Conservation (phyloP, 2,113 vertebrate genomes). For the Cynocephalus volans region DNA sequence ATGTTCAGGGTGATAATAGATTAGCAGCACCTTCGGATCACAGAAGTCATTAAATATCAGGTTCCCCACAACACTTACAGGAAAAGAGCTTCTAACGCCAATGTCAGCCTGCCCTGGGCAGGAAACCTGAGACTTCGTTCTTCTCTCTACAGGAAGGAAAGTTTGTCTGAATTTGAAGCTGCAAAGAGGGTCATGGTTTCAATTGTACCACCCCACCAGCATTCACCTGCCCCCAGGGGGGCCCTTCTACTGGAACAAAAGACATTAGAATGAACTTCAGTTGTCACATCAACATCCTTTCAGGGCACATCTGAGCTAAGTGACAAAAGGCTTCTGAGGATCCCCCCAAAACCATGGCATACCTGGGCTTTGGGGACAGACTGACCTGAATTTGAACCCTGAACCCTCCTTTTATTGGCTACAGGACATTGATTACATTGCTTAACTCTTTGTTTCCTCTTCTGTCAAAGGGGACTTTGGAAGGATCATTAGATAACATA, state of each 20-base stretch:
- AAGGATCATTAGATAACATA: background rate
- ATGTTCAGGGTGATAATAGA: constrained; percentile 41
- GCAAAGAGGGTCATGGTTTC: background rate
- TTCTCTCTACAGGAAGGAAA: background rate
- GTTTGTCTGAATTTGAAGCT: background rate
- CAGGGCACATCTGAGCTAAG: background rate
- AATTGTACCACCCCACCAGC: fast-evolving
- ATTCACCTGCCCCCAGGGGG: background rate
- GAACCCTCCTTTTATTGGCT: background rate
- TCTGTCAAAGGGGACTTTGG: background rate
- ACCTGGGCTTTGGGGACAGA: background rate
- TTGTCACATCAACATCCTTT: background rate
- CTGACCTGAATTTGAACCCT: background rate
- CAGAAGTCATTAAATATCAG: background rate
- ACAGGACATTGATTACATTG: background rate
- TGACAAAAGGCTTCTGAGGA: background rate
- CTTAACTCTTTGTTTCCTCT: background rate
- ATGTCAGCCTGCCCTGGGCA: fast-evolving
- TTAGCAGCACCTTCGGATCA: background rate
- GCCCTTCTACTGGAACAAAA: background rate
- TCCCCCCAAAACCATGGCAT: fast-evolving
- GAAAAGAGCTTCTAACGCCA: background rate
- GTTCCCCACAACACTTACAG: background rate
- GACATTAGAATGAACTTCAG: background rate
- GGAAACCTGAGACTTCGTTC: background rate